Evolutionary conservation across 1,140 invertebrate genomes (phyloP).

Genomic region (Papilio polyxenes): DNA sequence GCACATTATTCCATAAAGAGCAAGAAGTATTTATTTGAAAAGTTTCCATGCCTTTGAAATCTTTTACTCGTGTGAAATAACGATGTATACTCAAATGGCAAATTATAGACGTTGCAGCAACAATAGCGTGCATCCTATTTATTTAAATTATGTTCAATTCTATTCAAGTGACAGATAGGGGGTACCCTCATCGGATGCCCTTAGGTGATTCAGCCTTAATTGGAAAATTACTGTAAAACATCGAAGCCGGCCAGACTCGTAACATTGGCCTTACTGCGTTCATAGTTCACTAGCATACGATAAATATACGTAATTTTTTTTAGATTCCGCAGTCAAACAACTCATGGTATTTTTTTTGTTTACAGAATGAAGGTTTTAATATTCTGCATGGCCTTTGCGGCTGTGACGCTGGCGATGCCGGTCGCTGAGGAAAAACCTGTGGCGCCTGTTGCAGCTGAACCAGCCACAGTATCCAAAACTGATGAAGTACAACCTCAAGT

Average conservation of each 20-base stretch:
- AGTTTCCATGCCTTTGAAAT: not conserved
- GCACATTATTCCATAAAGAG: slow-evolving; percentile 41
- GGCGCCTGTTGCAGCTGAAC: slow-evolving; percentile 47
- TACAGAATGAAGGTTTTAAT: slow-evolving; percentile 79
- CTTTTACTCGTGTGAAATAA: slow-evolving; percentile 23
- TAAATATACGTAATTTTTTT: slow-evolving; percentile 53
- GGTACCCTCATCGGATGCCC: slow-evolving; percentile 61
- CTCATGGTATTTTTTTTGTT: slow-evolving; percentile 65
- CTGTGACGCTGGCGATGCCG: slow-evolving; percentile 72
- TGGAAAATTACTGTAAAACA: slow-evolving; percentile 73
- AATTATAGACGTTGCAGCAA: slow-evolving; percentile 21
- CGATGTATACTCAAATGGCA: slow-evolving; percentile 34
- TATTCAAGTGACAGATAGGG: slow-evolving; percentile 60
- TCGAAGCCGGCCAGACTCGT: slow-evolving; percentile 63
- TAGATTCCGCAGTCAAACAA: slow-evolving; percentile 56
- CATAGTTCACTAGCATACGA: slow-evolving; percentile 71
- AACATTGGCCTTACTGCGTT: slow-evolving; percentile 77
- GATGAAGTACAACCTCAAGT: slow-evolving; percentile 52
- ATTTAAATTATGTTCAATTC: slow-evolving; percentile 64
- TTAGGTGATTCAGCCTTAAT: slow-evolving; percentile 75
- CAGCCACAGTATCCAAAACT: slow-evolving; percentile 51
- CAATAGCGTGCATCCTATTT: slow-evolving; percentile 72
- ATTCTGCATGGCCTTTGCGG: slow-evolving; percentile 75
- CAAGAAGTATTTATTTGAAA: not conserved
- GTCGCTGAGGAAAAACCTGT: slow-evolving; percentile 72